Conservation (phyloP, 1,140 invertebrate genomes). For the Tetramorium simillimum region DNA sequence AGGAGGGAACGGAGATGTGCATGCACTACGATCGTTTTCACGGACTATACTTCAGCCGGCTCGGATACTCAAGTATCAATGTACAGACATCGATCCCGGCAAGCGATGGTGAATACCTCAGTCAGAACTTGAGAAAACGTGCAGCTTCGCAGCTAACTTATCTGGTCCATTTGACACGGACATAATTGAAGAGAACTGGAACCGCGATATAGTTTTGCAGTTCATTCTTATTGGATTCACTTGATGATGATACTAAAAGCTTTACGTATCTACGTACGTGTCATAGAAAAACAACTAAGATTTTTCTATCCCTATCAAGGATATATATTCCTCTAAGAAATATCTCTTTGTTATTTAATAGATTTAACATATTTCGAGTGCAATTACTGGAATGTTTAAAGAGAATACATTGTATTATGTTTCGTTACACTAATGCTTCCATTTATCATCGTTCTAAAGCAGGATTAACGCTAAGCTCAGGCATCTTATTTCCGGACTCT, state of each 20-base stretch:
- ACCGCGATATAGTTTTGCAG: not conserved
- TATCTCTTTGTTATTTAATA: not conserved
- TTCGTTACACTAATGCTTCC: conserved; percentile 14
- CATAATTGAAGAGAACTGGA: not conserved
- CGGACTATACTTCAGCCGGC: not conserved
- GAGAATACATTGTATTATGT: not conserved
- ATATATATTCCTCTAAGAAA: not conserved
- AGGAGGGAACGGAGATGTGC: not conserved
- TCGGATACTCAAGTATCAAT: conserved; percentile 41
- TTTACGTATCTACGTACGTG: not conserved
- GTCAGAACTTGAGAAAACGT: not conserved
- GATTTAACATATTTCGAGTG: not conserved
- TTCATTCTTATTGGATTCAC: not conserved
- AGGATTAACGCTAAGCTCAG: conserved; percentile 36
- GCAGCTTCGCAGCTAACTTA: not conserved
- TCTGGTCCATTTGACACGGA: not conserved
- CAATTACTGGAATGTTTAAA: conserved; percentile 34
- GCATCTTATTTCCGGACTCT: conserved; percentile 49
- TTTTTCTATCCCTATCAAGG: not conserved
- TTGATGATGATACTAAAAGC: not conserved
- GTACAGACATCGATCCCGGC: conserved; percentile 8
- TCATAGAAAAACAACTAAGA: not conserved
- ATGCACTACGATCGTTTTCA: conserved; percentile 37
- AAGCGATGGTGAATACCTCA: not conserved
- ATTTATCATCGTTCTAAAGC: conserved; percentile 38